phyloP scores from a whole-genome alignment of 1,140 invertebrate genomes.

The Eufriesea mexicana region DNA sequence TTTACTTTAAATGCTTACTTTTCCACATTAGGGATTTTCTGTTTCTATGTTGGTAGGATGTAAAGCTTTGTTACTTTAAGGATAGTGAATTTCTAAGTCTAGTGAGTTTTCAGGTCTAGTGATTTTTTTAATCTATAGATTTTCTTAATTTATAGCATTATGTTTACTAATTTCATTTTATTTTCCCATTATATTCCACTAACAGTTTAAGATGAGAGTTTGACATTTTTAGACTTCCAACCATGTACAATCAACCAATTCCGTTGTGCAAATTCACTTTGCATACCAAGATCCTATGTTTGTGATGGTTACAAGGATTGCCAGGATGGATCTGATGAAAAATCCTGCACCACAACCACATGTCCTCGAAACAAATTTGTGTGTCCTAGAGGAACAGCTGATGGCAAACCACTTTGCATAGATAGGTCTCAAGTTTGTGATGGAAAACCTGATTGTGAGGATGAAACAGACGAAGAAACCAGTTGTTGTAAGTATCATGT shows the following conservation, averaged over 20 bases:
- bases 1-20: neutral
- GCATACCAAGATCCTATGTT: conserved; percentile 92
- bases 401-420: conserved; percentile 92
- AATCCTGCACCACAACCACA: conserved; percentile 93
- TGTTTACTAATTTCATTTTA: too few relatives aligned
- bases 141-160: neutral
- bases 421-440: conserved; percentile 94
- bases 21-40: neutral
- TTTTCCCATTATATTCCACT: neutral
- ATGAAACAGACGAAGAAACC: conserved; percentile 94
- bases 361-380: conserved; percentile 96
- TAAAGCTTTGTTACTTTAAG: too few relatives aligned
- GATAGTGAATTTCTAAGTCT: too few relatives aligned
- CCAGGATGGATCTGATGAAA: conserved; percentile 93
- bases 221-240: conserved; percentile 87
- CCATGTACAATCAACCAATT: conserved; percentile 95
- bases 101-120: too few relatives aligned
- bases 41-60: neutral
- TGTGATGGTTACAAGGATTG: conserved; percentile 94
- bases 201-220: neutral
- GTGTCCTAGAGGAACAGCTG: conserved; percentile 89
- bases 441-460: conserved; percentile 93
- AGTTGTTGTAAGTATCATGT: conserved; percentile 90
- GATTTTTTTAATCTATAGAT: neutral
- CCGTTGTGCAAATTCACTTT: conserved; percentile 95